These are phyloP conservation scores for Rhadinocentrus ornatus DNA, from an alignment of 2,797 vertebrate species.

Conservation along the genomic window DNA sequence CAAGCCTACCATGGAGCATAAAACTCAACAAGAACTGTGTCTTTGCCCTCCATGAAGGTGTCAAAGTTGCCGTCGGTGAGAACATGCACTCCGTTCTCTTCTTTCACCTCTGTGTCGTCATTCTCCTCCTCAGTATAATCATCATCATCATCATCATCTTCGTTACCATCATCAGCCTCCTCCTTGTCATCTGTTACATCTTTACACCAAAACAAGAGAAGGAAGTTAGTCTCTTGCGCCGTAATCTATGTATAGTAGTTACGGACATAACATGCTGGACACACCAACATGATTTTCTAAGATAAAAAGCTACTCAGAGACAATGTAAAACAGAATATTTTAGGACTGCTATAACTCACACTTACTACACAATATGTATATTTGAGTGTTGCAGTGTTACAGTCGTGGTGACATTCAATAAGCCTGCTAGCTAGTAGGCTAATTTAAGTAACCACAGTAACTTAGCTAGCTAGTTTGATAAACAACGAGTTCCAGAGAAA, in stretches of 20 bases:
- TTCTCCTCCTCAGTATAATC: slow-evolving; percentile 83
- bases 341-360: neutral
- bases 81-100: slow-evolving; percentile 93
- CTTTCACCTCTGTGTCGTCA: slow-evolving; percentile 87
- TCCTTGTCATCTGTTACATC: slow-evolving; percentile 72
- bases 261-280: neutral
- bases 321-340: neutral
- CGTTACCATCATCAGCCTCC: slow-evolving; percentile 66
- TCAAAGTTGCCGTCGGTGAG: slow-evolving; percentile 92
- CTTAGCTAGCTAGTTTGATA: slow-evolving; percentile 29
- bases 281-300: neutral
- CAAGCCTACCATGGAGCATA: slow-evolving; percentile 93
- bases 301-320: neutral
- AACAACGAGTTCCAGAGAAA: neutral
- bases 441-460: neutral
- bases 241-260: neutral
- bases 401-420: slow-evolving; percentile 36
- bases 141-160: slow-evolving; percentile 72
- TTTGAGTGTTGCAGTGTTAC: neutral
- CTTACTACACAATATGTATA: too few species aligned
- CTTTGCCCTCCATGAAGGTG: slow-evolving; percentile 91
- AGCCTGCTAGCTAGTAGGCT: slow-evolving; percentile 36
- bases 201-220: slow-evolving; percentile 19
- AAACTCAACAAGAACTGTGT: slow-evolving; percentile 94
- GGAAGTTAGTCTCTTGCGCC: neutral